These are phyloP conservation scores for Chrysodeixis includens DNA, from an alignment of 2,888 invertebrate genomes.

Conservation along the genomic window DNA sequence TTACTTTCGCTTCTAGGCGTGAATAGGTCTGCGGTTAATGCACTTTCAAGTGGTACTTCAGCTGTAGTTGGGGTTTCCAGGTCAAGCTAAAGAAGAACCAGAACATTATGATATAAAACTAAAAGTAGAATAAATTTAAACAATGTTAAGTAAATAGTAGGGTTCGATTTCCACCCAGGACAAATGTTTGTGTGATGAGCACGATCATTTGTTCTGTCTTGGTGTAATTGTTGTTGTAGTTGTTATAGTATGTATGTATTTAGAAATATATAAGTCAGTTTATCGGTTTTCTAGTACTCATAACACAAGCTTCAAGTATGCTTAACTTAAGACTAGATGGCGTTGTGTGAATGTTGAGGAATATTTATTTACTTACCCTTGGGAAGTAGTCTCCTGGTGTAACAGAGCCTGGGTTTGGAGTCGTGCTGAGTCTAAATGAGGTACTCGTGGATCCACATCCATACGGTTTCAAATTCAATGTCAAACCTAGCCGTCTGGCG, in stretches of 20 bases:
- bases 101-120: no score
- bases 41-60: slow-evolving; percentile 80
- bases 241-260: no score
- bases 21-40: slow-evolving; percentile 74
- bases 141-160: slow-evolving; percentile 2
- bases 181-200: no score
- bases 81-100: slow-evolving; percentile 80
- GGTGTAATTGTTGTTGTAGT: no score
- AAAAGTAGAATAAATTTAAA: no score
- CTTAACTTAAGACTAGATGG: no score
- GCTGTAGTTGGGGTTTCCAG: slow-evolving; percentile 87
- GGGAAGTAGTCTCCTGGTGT: slow-evolving; percentile 84
- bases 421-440: slow-evolving; percentile 57
- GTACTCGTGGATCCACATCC: slow-evolving; percentile 57
- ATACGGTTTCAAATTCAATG: slow-evolving; percentile 81
- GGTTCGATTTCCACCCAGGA: no score
- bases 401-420: slow-evolving; percentile 71
- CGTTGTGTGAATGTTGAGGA: no score
- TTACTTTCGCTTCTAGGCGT: slow-evolving; percentile 78
- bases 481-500: slow-evolving; percentile 73
- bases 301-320: no score
- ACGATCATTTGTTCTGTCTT: no score
- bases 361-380: slow-evolving; percentile 80
- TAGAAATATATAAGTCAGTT: no score
- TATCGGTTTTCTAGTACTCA: no score